Percentiles rank a stretch among this genome's conserved stretches.
phyloP scores from a whole-genome alignment of 2,113 vertebrate genomes.

The Trematomus loennbergii region DNA sequence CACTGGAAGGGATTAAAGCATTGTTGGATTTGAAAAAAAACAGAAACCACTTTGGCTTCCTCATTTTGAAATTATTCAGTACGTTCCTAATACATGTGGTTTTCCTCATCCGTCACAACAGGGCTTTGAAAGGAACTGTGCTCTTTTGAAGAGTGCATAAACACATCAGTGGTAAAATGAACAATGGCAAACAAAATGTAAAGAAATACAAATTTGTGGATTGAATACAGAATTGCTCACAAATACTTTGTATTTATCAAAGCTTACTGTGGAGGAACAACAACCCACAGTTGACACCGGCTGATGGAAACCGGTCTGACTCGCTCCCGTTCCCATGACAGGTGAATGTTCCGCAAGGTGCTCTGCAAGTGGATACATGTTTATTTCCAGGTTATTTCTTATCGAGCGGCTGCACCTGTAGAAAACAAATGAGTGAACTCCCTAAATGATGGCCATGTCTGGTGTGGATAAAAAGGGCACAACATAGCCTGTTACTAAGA shows the following conservation, averaged over 20 bases:
- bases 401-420: slow-evolving; percentile 29
- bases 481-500: background rate
- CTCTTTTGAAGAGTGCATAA: no score
- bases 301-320: slow-evolving; percentile 53
- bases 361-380: slow-evolving; percentile 48
- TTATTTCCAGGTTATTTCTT: background rate
- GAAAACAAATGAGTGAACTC: background rate
- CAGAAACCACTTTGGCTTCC: slow-evolving; percentile 6
- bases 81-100: background rate
- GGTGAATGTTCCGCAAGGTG: slow-evolving; percentile 20
- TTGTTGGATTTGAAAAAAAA: background rate
- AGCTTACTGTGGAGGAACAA: background rate
- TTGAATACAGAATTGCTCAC: background rate
- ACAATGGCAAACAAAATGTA: background rate
- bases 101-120: no score
- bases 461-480: background rate
- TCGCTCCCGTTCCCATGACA: slow-evolving; percentile 58
- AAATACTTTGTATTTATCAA: background rate
- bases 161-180: no score
- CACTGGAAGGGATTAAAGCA: rapidly evolving
- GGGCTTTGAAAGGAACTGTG: no score
- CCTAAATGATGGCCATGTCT: background rate
- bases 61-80: background rate
- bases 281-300: background rate
- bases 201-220: background rate